Conservation (phyloP, 2,888 invertebrate species). For the Nymphalis c-album region DNA sequence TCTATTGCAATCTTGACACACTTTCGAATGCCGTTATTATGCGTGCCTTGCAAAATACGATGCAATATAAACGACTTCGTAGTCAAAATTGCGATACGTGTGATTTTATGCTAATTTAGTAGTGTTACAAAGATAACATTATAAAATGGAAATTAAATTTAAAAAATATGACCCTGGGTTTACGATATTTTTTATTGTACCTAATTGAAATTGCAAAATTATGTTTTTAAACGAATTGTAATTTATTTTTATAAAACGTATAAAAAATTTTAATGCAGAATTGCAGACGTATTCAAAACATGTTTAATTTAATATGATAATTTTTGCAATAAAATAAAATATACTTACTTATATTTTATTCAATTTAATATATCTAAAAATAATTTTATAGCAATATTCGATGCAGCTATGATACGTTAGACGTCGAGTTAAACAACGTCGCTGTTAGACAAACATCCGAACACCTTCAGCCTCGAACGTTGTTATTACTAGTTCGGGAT, state of each 20-base stretch:
- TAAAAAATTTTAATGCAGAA: too few species aligned
- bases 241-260: too few species aligned
- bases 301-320: neutral
- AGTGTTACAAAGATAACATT: slow-evolving; percentile 6
- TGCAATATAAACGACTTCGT: slow-evolving; percentile 59
- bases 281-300: neutral
- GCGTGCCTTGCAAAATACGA: slow-evolving; percentile 74
- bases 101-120: slow-evolving; percentile 33
- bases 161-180: neutral
- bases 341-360: neutral
- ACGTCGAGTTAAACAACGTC: slow-evolving; percentile 2
- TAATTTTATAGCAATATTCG: neutral
- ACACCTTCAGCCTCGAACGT: slow-evolving; percentile 7
- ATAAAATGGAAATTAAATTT: slow-evolving; percentile 3
- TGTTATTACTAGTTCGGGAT: slow-evolving; percentile 9
- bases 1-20: slow-evolving; percentile 78
- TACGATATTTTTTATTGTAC: neutral
- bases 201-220: neutral
- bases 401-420: neutral
- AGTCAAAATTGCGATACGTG: slow-evolving; percentile 42
- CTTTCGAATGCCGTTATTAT: slow-evolving; percentile 77
- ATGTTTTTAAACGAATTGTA: too few species aligned
- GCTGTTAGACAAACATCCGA: neutral
- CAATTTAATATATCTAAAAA: neutral
- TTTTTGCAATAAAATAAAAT: neutral